A percentile compares a stretch with the other conserved stretches of the same genome.
Evolutionary conservation across 2,888 invertebrate genomes (phyloP).

Genomic region (Tetrapedia diversipes): DNA sequence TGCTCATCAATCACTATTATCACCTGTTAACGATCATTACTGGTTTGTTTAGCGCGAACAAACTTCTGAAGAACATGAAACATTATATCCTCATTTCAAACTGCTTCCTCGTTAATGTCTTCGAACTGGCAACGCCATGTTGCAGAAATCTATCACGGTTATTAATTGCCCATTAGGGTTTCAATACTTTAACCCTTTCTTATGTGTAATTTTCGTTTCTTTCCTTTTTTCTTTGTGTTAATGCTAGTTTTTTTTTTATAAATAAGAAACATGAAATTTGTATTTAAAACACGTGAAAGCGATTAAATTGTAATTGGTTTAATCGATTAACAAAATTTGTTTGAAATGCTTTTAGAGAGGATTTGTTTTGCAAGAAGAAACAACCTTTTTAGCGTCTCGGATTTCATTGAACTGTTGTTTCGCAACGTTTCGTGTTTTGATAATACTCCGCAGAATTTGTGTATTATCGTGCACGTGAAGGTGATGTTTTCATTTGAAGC

Average conservation of each 20-base stretch:
- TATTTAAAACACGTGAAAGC: not conserved
- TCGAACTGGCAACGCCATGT: not conserved
- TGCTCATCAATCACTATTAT: slow-evolving; percentile 53
- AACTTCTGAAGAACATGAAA: slow-evolving; percentile 21
- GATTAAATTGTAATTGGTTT: not conserved
- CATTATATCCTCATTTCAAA: slow-evolving; percentile 5
- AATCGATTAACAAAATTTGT: not conserved
- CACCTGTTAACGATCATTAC: slow-evolving; percentile 52
- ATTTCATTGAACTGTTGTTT: not conserved
- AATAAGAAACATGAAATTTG: not conserved
- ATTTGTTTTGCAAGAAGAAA: not conserved
- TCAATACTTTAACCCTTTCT: slow-evolving; percentile 6
- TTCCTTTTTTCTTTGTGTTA: not conserved
- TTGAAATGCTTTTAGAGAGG: not conserved
- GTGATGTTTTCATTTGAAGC: slow-evolving; percentile 26
- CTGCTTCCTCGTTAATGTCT: slow-evolving; percentile 4
- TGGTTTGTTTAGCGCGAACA: not conserved
- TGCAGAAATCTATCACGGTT: slow-evolving; percentile 12
- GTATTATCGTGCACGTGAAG: not conserved
- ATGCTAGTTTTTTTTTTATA: not conserved
- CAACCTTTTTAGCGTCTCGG: not conserved
- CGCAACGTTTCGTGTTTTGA: not conserved
- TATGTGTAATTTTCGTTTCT: too few species aligned
- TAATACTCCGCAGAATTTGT: not conserved
- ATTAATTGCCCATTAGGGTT: slow-evolving; percentile 16